Evolutionary conservation across 1,140 invertebrate species (phyloP).

Genomic region (Drosophila mayri): DNA sequence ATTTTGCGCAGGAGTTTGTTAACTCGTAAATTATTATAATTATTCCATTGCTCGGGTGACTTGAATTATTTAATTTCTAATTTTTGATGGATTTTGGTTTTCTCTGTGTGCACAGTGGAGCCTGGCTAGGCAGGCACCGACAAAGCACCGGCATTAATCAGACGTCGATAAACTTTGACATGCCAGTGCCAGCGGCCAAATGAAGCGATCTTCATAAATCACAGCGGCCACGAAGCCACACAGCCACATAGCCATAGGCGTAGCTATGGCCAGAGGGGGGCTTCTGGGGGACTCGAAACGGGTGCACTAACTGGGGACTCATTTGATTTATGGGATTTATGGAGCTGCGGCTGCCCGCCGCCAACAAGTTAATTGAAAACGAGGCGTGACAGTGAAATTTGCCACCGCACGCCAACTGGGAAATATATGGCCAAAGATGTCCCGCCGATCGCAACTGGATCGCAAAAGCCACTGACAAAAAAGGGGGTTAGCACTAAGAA

Average conservation of each 20-base stretch:
- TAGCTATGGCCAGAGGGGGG: neutral
- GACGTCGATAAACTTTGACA: slow-evolving; percentile 76
- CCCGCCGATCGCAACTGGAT: slow-evolving; percentile 42
- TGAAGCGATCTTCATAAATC: slow-evolving; percentile 82
- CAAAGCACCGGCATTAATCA: slow-evolving; percentile 66
- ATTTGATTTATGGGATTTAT: slow-evolving; percentile 80
- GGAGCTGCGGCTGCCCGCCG: slow-evolving; percentile 61
- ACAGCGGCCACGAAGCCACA: slow-evolving; percentile 19
- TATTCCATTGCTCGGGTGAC: neutral
- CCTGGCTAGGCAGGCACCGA: slow-evolving; percentile 33
- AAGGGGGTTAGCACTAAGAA: neutral
- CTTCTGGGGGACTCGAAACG: neutral
- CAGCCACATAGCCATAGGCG: neutral
- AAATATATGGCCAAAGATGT: slow-evolving; percentile 37
- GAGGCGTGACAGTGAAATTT: slow-evolving; percentile 81
- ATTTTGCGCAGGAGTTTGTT: too few relatives aligned
- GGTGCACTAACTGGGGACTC: slow-evolving; percentile 38
- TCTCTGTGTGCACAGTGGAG: slow-evolving; percentile 17
- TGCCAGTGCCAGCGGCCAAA: slow-evolving; percentile 47
- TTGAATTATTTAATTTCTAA: neutral
- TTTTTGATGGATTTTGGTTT: slow-evolving; percentile 29
- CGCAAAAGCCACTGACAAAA: neutral
- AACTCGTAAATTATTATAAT: neutral
- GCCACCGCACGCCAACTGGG: slow-evolving; percentile 61
- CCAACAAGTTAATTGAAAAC: slow-evolving; percentile 83